A percentile compares a stretch with the other conserved stretches of the same genome.
Evolutionary conservation across 2,113 vertebrate species (phyloP).

Genomic region (Irena cyanogastra): DNA sequence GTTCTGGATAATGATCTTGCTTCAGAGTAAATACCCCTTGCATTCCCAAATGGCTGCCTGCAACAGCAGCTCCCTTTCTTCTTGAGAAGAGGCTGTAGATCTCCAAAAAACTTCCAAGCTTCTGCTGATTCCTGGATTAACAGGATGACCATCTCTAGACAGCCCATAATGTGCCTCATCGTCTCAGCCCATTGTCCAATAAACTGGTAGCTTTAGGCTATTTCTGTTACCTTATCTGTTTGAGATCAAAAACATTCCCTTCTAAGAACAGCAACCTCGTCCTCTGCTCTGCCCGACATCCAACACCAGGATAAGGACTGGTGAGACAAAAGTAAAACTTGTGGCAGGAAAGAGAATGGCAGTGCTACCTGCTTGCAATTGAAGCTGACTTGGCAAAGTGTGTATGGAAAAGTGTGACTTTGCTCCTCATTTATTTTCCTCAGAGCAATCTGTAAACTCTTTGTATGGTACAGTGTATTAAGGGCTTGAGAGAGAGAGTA

Average conservation of each 20-base stretch:
- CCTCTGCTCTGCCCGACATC: fast-evolving
- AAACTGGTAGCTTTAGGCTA: background rate
- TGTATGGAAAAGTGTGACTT: background rate
- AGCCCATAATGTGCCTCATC: background rate
- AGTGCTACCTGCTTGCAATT: no score
- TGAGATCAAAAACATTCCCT: background rate
- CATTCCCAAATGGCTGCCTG: background rate
- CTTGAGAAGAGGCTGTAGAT: background rate
- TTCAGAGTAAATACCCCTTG: background rate
- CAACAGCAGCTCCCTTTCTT: background rate
- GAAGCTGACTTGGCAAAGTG: background rate
- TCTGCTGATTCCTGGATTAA: background rate
- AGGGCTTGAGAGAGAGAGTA: background rate
- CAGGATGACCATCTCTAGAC: background rate
- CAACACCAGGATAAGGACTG: background rate
- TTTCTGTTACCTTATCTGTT: background rate
- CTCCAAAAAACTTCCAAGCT: background rate
- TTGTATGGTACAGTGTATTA: background rate
- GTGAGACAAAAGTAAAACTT: background rate
- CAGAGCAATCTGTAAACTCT: background rate
- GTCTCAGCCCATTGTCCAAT: background rate
- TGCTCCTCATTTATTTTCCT: background rate
- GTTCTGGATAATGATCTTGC: background rate
- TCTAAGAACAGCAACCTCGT: background rate
- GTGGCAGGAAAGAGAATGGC: background rate